Conservation (phyloP, 2,113 vertebrate species). For the Lepus timidus region DNA sequence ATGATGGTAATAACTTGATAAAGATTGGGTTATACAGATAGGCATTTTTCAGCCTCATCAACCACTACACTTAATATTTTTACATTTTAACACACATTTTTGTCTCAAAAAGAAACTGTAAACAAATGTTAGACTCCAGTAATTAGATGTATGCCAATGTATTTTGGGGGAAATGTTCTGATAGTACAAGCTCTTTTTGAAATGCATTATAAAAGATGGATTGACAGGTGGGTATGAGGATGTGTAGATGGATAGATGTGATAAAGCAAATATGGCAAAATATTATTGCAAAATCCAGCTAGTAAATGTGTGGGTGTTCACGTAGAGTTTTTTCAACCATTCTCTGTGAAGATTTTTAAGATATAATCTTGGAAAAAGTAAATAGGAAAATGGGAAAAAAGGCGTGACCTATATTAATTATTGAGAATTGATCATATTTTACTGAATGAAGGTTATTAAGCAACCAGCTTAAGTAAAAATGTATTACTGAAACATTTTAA, state of each 20-base stretch:
- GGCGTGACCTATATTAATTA: slow-evolving; percentile 27
- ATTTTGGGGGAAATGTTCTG: background rate
- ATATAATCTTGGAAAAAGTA: slow-evolving; percentile 46
- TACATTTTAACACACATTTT: slow-evolving; percentile 50
- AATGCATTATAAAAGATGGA: background rate
- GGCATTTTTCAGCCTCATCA: slow-evolving; percentile 30
- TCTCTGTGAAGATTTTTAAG: slow-evolving; percentile 51
- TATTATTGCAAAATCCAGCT: background rate
- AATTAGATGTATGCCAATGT: background rate
- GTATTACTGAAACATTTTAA: slow-evolving; percentile 37
- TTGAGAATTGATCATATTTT: slow-evolving; percentile 32
- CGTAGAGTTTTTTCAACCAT: background rate
- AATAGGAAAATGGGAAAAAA: slow-evolving; percentile 16
- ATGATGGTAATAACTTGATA: background rate
- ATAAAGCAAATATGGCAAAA: slow-evolving; percentile 7
- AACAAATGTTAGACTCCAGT: slow-evolving; percentile 34
- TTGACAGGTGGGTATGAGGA: background rate
- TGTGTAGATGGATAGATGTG: background rate
- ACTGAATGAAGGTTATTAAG: background rate
- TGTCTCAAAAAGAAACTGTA: slow-evolving; percentile 2
- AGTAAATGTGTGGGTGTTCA: background rate
- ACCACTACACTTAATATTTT: slow-evolving; percentile 14
- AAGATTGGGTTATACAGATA: background rate
- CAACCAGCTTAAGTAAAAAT: slow-evolving; percentile 15
- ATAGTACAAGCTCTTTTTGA: slow-evolving; percentile 26